A percentile compares a stretch with the other conserved stretches of the same genome.
Conservation (phyloP, 2,888 invertebrate genomes). For the Agrochola lychnidis region DNA sequence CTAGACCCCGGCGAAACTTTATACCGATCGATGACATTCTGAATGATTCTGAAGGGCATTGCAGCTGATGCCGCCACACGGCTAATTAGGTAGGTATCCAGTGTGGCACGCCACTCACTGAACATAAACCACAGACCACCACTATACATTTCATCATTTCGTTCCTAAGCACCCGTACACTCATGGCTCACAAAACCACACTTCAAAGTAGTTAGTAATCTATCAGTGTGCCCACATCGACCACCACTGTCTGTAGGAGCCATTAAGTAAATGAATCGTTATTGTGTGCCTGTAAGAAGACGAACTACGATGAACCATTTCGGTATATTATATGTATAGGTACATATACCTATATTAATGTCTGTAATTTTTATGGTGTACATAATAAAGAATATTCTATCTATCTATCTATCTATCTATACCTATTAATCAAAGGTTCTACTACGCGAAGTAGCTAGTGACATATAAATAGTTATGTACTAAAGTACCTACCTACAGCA, state of each 20-base stretch:
- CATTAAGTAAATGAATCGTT: slow-evolving; percentile 53
- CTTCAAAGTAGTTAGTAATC: slow-evolving; percentile 57
- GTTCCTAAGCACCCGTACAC: slow-evolving; percentile 28
- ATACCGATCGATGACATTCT: background rate
- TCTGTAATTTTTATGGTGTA: too few relatives aligned
- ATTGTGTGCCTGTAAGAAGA: slow-evolving; percentile 33
- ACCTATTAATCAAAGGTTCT: background rate
- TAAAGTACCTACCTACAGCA: background rate
- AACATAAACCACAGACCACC: slow-evolving; percentile 32
- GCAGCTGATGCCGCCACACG: too few relatives aligned
- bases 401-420: too few relatives aligned
- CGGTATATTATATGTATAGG: background rate
- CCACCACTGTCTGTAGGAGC: slow-evolving; percentile 45
- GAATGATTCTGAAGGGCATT: background rate
- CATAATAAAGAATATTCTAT: too few relatives aligned
- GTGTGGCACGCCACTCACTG: slow-evolving; percentile 17
- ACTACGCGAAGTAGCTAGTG: background rate
- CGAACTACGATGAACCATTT: slow-evolving; percentile 3
- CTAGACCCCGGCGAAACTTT: background rate
- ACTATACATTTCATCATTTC: slow-evolving; percentile 36
- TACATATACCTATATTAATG: too few relatives aligned
- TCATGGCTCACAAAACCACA: slow-evolving; percentile 55
- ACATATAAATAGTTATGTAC: background rate
- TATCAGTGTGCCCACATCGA: slow-evolving; percentile 52
- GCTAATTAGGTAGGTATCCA: background rate